Percentiles rank a stretch among this genome's conserved stretches.
Conservation (phyloP, 2,888 invertebrate species). For the Perizoma affinitatum region DNA sequence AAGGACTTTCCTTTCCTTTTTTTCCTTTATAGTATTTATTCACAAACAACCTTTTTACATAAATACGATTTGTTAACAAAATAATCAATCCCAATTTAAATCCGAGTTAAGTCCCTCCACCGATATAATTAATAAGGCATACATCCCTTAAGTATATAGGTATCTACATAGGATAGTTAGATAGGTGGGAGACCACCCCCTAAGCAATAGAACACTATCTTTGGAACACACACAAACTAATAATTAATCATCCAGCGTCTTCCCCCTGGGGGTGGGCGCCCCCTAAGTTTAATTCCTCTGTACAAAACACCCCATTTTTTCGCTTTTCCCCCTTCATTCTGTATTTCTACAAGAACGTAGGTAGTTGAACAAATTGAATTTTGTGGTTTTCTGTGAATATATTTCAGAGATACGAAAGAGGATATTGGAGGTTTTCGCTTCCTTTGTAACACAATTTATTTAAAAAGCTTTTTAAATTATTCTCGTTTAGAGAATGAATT, state of each 20-base stretch:
- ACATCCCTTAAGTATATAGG: constrained; percentile 25
- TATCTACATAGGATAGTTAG: constrained; percentile 24
- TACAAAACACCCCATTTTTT: constrained; percentile 72
- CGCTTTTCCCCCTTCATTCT: constrained; percentile 72
- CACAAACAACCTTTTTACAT: too few species aligned
- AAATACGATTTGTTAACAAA: constrained; percentile 7
- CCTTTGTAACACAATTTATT: constrained; percentile 23
- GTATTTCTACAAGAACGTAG: constrained; percentile 68
- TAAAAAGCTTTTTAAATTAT: constrained; percentile 3
- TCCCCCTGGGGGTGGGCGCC: constrained; percentile 50
- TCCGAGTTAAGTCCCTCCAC: constrained; percentile 7
- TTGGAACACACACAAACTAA: constrained; percentile 81
- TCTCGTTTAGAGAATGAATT: neutral
- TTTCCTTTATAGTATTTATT: too few species aligned
- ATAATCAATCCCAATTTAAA: constrained; percentile 13
- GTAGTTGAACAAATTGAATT: constrained; percentile 80
- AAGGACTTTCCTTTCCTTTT: too few species aligned
- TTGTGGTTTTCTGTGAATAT: constrained; percentile 80
- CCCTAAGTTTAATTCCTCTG: constrained; percentile 76
- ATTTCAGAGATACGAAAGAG: constrained; percentile 64
- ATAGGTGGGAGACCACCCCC: constrained; percentile 34
- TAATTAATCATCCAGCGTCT: constrained; percentile 82
- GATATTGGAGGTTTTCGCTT: constrained; percentile 68
- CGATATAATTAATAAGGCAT: constrained; percentile 49
- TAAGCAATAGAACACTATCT: constrained; percentile 59